A percentile compares a stretch with the other conserved stretches of the same genome.
Conservation (phyloP, 1,140 invertebrate genomes). For the Ericerus pela region DNA sequence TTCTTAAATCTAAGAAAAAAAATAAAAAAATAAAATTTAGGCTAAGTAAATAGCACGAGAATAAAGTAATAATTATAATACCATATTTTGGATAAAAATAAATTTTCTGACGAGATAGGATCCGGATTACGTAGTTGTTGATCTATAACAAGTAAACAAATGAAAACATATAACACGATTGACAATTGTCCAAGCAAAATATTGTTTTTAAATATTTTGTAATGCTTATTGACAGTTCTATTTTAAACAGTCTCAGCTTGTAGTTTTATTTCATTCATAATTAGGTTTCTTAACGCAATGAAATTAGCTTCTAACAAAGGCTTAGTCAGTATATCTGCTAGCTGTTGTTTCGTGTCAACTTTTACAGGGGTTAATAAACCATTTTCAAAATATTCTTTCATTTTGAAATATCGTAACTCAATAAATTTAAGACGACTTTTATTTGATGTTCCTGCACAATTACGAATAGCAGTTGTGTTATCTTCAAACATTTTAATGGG, state of each 20-base stretch:
- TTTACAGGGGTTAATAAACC: neutral
- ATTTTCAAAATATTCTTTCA: conserved; percentile 17
- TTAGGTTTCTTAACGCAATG: neutral
- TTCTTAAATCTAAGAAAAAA: too few species aligned
- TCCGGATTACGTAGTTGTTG: too few species aligned
- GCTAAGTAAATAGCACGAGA: too few species aligned
- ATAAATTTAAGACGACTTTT: conserved; percentile 28
- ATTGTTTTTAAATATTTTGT: too few species aligned
- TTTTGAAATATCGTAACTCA: conserved; percentile 27
- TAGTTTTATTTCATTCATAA: neutral
- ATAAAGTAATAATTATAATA: too few species aligned
- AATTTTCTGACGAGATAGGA: too few species aligned
- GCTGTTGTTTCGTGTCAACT: conserved; percentile 7
- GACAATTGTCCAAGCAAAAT: too few species aligned
- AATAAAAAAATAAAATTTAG: too few species aligned
- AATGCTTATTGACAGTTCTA: neutral
- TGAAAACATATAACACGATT: too few species aligned
- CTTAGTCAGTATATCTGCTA: conserved; percentile 17
- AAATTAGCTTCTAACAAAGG: neutral
- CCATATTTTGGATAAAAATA: too few species aligned
- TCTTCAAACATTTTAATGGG: conserved; percentile 14
- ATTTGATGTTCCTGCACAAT: conserved; percentile 29
- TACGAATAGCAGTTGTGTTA: conserved; percentile 23
- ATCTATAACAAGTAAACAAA: too few species aligned
- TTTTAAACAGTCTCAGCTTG: neutral